These are phyloP conservation scores for Sylvia borin DNA, from an alignment of 2,797 vertebrate genomes.

Conservation along the genomic window DNA sequence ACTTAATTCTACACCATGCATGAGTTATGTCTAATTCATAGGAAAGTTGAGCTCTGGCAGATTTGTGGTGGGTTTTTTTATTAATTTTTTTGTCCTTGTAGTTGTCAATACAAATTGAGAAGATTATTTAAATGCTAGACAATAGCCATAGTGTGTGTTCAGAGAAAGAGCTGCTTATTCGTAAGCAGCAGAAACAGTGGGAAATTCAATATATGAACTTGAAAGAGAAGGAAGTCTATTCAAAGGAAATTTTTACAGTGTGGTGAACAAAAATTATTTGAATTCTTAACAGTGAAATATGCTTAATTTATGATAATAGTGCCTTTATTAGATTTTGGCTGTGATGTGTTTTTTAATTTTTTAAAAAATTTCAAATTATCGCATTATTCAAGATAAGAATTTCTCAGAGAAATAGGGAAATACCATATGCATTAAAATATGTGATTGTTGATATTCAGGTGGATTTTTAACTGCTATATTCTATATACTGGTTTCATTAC, in stretches of 20 bases:
- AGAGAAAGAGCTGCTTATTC: neutral
- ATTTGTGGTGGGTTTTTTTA: neutral
- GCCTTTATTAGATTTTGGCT: neutral
- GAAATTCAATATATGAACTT: neutral
- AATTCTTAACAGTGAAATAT: neutral
- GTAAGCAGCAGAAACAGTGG: neutral
- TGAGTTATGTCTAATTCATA: neutral
- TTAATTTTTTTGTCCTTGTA: neutral
- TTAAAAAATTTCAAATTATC: neutral
- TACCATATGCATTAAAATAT: neutral
- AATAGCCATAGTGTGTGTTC: neutral
- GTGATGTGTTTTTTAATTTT: neutral
- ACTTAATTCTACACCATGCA: neutral
- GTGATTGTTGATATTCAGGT: neutral
- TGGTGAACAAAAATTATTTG: neutral
- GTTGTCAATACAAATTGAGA: neutral
- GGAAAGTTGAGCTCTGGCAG: neutral
- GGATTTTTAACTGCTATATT: neutral
- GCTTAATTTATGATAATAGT: neutral
- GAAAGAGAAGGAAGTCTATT: neutral
- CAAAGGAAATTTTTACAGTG: neutral
- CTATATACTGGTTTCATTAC: neutral
- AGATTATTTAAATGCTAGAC: neutral
- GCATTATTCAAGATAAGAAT: neutral
- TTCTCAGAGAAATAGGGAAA: neutral